Base-by-base conservation (phyloP, 2,888 invertebrate species). In the Ypsolopha scabrella region DNA sequence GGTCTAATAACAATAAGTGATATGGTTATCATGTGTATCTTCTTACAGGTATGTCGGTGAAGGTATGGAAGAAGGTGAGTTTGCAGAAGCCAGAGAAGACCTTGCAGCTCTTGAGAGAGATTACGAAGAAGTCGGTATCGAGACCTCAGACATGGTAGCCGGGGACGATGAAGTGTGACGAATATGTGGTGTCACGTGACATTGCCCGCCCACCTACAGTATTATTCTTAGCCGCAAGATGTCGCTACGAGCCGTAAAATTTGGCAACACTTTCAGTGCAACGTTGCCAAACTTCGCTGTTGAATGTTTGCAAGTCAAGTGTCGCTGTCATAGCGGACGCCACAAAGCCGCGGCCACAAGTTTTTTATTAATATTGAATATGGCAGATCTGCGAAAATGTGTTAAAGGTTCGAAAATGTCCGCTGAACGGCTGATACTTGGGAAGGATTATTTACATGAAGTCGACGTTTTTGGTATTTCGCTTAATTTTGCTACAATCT, bases 21-120 rank as follows among this genome's bases (percentile, higher is more conserved):
- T 24, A 24, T 24, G 24, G 24, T 24, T 24, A 24, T 24, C 24
- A 24, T 24, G 24, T 24, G 24, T 24, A 24, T 24, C 24, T 24
- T 44, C 54, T 65, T 58, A 51, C 70, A 88, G 93, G 95, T 95
- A 92, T 75, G 92, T 91, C 45, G 93, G 92, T 44, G 93, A 94
- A 72, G 94, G 94, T 52, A 94, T 94, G 93, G 93, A 93, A 67
- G 93, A 93, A 71, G 94, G 93, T 0, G 94, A 94, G 75, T 94
- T 94, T 77, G 89, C 91, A 7, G 94, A 94, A 71, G 94, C 94
- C 24, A 87, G 94, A 34, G 94, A 94, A 68, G 93, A 94, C 76
- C 81, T 94, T 57, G 92, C 90, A 51, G 90, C 91, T 24, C 79
- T 93, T 4, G 93, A 93, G 72, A 88, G 90, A 60, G 93, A 93